Evolutionary conservation across 2,797 vertebrate species (phyloP).

Genomic region (Siniperca undulata): DNA sequence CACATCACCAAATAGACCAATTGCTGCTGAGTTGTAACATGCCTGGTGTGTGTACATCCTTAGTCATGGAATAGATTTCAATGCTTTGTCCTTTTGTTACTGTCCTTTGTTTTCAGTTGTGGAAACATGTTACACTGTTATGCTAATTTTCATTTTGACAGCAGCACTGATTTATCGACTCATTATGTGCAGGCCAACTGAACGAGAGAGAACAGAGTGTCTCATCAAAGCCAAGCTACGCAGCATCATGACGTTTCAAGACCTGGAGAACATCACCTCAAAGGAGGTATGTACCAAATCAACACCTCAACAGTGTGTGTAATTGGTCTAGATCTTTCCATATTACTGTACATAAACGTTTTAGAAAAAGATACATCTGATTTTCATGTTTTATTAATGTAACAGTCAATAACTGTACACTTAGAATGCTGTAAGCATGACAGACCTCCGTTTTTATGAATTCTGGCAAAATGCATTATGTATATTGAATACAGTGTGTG

Average conservation of each 20-base stretch:
- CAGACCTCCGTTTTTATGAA: background rate
- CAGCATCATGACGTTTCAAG: conserved; percentile 96
- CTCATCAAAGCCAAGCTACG: conserved; percentile 95
- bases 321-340: background rate
- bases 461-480: background rate
- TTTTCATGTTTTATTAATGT: background rate
- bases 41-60: background rate
- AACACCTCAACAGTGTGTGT: background rate
- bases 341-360: background rate
- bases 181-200: conserved; percentile 88
- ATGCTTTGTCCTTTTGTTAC: conserved; percentile 8
- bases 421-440: background rate
- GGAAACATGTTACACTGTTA: conserved; percentile 26
- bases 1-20: background rate
- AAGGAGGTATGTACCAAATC: conserved; percentile 87
- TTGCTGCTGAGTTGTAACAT: background rate
- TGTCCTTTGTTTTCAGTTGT: conserved; percentile 33
- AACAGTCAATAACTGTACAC: background rate
- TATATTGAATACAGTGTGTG: background rate
- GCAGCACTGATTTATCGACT: conserved; percentile 41
- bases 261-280: conserved; percentile 97
- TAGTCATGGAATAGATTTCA: conserved; percentile 1
- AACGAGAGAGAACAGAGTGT: conserved; percentile 92
- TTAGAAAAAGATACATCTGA: background rate
- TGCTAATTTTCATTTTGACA: conserved; percentile 28